phyloP scores from a whole-genome alignment of 2,888 invertebrate genomes.

The Priocnemis perturbator region DNA sequence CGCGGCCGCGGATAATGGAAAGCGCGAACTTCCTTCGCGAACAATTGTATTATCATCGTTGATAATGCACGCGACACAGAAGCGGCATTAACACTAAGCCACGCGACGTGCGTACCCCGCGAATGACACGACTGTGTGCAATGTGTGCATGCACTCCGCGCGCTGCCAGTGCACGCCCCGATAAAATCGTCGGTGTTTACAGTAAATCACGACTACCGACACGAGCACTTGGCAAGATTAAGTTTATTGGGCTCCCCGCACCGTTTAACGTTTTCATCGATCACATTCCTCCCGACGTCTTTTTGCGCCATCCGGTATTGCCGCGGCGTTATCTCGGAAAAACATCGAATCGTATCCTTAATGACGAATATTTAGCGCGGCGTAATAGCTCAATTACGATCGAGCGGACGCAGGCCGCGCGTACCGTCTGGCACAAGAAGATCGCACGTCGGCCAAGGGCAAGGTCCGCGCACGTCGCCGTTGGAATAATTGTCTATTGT shows the following conservation, averaged over 20 bases:
- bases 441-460: no score
- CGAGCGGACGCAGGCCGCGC: no score
- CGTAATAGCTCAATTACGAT: no score
- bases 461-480: no score
- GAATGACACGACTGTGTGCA: background rate
- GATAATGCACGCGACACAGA: background rate
- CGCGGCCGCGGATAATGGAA: no score
- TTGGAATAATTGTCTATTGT: no score
- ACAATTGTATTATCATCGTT: background rate
- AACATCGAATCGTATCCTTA: background rate
- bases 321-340: background rate
- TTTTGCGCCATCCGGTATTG: background rate
- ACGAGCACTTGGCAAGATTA: conserved; percentile 37
- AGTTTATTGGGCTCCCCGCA: conserved; percentile 12
- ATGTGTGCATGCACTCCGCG: no score
- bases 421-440: no score
- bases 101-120: background rate
- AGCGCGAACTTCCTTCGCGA: no score
- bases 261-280: conserved; percentile 11
- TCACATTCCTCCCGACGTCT: background rate
- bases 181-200: conserved; percentile 48
- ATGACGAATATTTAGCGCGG: background rate
- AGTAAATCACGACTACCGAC: conserved; percentile 46
- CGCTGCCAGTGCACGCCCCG: conserved; percentile 12
- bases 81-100: conserved; percentile 9